phyloP scores from a whole-genome alignment of 2,113 vertebrate genomes.

The Pithys albifrons region DNA sequence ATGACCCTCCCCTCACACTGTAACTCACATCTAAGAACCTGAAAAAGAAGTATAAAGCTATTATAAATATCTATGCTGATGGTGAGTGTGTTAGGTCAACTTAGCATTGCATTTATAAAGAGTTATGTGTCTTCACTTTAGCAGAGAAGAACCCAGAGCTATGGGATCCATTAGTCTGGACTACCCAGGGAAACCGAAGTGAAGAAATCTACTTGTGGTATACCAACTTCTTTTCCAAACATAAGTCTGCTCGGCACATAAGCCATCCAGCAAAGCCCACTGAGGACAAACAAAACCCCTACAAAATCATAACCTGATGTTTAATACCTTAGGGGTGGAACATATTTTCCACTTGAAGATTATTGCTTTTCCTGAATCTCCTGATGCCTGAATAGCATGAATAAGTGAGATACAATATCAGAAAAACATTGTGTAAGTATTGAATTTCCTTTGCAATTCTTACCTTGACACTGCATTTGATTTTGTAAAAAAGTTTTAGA shows the following conservation, averaged over 20 bases:
- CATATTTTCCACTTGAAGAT: neutral
- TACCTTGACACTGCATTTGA: neutral
- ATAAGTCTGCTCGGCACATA: neutral
- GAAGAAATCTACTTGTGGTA: neutral
- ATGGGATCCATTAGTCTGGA: neutral
- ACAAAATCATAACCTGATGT: neutral
- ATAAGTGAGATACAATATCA: neutral
- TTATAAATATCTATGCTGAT: neutral
- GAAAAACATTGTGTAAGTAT: neutral
- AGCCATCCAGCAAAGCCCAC: neutral
- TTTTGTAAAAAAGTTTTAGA: neutral
- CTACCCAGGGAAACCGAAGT: neutral
- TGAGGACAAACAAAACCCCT: neutral
- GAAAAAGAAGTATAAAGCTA: neutral
- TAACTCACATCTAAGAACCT: neutral
- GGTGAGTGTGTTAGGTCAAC: neutral
- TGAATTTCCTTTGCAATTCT: neutral
- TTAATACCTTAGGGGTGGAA: neutral
- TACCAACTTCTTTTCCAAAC: neutral
- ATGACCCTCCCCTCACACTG: accelerated
- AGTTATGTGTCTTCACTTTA: neutral
- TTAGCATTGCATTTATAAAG: neutral
- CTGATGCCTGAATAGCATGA: neutral
- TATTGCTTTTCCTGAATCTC: neutral
- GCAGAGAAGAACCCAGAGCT: neutral